phyloP scores from a whole-genome alignment of 2,113 vertebrate species.

The Scopus umbretta region DNA sequence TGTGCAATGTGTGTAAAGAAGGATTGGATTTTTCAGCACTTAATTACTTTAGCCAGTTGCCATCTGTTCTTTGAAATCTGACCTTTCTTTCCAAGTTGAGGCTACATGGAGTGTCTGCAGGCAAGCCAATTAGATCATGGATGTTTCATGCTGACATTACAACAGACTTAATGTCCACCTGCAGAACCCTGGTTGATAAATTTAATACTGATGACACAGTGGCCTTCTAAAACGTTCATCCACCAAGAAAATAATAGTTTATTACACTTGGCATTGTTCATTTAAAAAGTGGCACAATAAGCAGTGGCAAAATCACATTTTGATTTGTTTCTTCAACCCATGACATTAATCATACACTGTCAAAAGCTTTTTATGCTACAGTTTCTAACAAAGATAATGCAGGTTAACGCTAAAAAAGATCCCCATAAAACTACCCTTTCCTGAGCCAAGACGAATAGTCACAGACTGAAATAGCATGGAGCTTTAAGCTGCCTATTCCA shows the following conservation, averaged over 20 bases:
- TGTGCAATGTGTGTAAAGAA: constrained; percentile 25
- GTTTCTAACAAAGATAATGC: background rate
- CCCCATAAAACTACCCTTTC: background rate
- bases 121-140: constrained; percentile 49
- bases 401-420: background rate
- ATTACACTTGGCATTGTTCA: background rate
- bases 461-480: background rate
- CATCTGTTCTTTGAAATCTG: constrained; percentile 72
- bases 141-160: constrained; percentile 59
- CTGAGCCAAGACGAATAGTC: background rate
- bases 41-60: constrained; percentile 70
- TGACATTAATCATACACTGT: background rate
- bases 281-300: background rate
- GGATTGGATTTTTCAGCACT: constrained; percentile 60
- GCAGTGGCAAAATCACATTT: background rate
- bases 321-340: constrained; percentile 28
- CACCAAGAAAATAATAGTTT: background rate
- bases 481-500: background rate
- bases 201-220: constrained; percentile 11
- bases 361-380: background rate
- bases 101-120: constrained; percentile 37
- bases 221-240: constrained; percentile 18
- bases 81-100: constrained; percentile 55
- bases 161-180: constrained; percentile 49
- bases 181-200: constrained; percentile 40